A percentile compares a stretch with the other conserved stretches of the same genome.
Conservation (phyloP, 2,113 vertebrate species). For the Protomyctophum bolini region DNA sequence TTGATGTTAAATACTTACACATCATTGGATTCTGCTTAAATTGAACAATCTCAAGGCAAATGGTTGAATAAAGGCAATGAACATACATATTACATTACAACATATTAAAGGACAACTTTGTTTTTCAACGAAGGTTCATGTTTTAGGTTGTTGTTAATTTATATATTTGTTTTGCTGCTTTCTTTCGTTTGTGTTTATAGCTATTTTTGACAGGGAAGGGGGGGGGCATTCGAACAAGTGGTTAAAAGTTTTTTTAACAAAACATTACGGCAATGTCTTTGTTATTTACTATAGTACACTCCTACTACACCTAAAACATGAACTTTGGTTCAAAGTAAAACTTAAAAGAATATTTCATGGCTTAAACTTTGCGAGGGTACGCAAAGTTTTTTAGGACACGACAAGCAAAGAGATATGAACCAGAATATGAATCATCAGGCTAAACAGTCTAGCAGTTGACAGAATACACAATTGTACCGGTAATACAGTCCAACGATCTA, state of each 20-base stretch:
- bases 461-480: slow-evolving; percentile 3
- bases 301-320: no score
- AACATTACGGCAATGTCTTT: no score
- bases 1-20: neutral
- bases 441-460: neutral
- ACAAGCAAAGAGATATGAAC: slow-evolving; percentile 21
- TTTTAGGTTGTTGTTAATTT: no score
- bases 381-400: slow-evolving; percentile 39
- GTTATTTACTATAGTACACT: no score
- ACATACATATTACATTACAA: slow-evolving; percentile 1
- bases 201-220: no score
- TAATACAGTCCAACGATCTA: neutral
- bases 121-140: no score
- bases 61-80: neutral
- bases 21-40: slow-evolving; percentile 10
- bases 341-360: slow-evolving; percentile 46
- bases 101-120: neutral
- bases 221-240: no score
- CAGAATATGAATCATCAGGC: neutral
- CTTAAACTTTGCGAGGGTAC: neutral
- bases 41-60: slow-evolving; percentile 42
- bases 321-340: slow-evolving; percentile 14
- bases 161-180: no score
- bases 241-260: no score
- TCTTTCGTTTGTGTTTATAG: no score